phyloP scores from a whole-genome alignment of 2,797 vertebrate genomes.

The Rachycentron canadum region DNA sequence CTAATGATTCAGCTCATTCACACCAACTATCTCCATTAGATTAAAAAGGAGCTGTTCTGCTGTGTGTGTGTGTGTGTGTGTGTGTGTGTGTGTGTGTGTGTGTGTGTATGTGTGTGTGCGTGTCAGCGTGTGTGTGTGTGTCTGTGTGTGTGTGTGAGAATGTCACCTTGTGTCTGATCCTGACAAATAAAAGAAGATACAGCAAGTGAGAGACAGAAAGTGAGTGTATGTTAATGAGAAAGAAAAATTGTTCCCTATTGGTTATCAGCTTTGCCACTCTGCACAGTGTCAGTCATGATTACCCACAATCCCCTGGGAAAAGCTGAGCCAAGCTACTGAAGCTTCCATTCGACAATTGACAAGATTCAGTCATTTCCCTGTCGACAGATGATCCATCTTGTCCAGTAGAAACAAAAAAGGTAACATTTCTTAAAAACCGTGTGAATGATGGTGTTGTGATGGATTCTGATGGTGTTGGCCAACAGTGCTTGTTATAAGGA shows the following conservation, averaged over 20 bases:
- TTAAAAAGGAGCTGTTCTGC: slow-evolving; percentile 9
- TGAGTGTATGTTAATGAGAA: neutral
- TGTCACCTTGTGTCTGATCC: neutral
- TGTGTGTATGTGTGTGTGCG: neutral
- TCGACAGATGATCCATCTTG: too few relatives aligned
- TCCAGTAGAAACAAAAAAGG: too few relatives aligned
- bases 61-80: neutral
- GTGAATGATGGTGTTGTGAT: too few relatives aligned
- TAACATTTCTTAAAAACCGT: too few relatives aligned
- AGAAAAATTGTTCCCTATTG: neutral
- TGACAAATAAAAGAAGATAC: neutral
- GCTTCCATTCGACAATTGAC: neutral
- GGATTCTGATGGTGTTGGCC: too few relatives aligned
- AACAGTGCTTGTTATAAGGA: too few relatives aligned
- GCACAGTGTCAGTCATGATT: slow-evolving; percentile 6
- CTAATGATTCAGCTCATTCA: slow-evolving; percentile 45
- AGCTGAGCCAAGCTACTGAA: neutral
- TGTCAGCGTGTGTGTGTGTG: neutral
- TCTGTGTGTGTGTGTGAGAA: neutral
- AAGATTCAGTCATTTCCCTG: too few relatives aligned
- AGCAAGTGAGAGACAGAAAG: neutral
- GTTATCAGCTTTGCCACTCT: neutral
- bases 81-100: neutral
- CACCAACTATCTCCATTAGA: slow-evolving; percentile 25
- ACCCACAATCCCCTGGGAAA: neutral